Evolutionary conservation across 2,888 invertebrate genomes (phyloP), one percentile per base, ranked within the genome.

Genomic region (Pammene aurita): DNA sequence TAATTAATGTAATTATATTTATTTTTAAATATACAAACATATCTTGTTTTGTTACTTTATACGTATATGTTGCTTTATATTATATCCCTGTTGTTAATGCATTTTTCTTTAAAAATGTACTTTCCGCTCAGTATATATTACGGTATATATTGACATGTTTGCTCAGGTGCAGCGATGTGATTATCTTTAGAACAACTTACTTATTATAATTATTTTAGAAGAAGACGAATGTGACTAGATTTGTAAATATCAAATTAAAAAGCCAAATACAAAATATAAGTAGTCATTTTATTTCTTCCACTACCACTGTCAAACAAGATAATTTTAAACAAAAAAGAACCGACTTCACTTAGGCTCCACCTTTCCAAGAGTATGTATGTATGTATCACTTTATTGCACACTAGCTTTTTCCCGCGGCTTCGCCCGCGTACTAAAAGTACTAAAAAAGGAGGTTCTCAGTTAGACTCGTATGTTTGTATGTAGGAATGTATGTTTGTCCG

Each of bases 221-320:
- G 84, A 85, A 85, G 84, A 87, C 84, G 86, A 85, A 89, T 90
- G 91, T 91, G 91, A 91, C 90, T 92, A 91, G 90, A 89, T 87
- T 90, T 92, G 91, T 91, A 92, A 91, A 92, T 92, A 92, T 89
- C 84, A 84, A 87, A 87, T 84, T 86, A 84, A 77, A 76, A 76
- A 79, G 77, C 81, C 77, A 85, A 78, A 84, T 77, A 76, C 72
- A 77, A 74, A 77, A 80, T 78, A 76, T 66, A 72, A 62, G 67
- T 54, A 9, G 38, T 63, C 42, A 71, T 44, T 80, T 78, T 73
- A 63, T 70, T 77, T 46, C 42, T 18, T 48, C 4, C 44, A 46
- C n/a, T 10, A 4, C 26, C 26, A 26, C 26, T 26, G 4, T 26
- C 26, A 26, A 26, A 26, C 4, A 26, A 26, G n/a, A n/a, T n/a